Percentiles rank a stretch among this genome's conserved stretches.
Evolutionary conservation across 1,140 invertebrate species (phyloP).

Genomic region (Lanistes nyassanus): DNA sequence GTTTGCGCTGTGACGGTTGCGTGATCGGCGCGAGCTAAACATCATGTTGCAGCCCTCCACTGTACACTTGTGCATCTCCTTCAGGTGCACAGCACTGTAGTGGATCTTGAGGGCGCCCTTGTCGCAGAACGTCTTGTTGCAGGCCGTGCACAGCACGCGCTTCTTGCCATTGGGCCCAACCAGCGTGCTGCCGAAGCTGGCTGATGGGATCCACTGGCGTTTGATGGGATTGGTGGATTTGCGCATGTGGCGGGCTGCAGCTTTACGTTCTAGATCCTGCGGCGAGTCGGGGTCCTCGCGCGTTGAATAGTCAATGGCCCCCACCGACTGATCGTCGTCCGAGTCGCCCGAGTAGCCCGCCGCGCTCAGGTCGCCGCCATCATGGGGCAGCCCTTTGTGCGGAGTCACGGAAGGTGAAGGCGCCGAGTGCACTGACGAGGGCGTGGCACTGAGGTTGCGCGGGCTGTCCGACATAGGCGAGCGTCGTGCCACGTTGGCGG

Average conservation of each 20-base stretch:
- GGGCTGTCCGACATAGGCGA: slow-evolving; percentile 57
- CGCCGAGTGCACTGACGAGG: slow-evolving; percentile 48
- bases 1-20: slow-evolving; percentile 97
- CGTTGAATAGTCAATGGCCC: slow-evolving; percentile 36
- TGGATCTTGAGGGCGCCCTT: slow-evolving; percentile 98
- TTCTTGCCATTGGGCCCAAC: slow-evolving; percentile 73
- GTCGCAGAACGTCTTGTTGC: slow-evolving; percentile 99
- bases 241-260: slow-evolving; percentile 69
- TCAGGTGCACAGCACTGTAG: slow-evolving; percentile 97
- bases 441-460: slow-evolving; percentile 56
- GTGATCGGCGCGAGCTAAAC: slow-evolving; percentile 95
- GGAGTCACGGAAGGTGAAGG: slow-evolving; percentile 27
- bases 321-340: slow-evolving; percentile 28
- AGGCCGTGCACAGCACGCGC: slow-evolving; percentile 97
- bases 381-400: background rate
- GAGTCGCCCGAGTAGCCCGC: slow-evolving; percentile 12
- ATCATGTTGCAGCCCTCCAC: slow-evolving; percentile 99
- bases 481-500: background rate
- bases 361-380: slow-evolving; percentile 13
- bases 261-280: slow-evolving; percentile 30
- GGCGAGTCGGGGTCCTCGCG: slow-evolving; percentile 18
- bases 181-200: slow-evolving; percentile 60
- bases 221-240: slow-evolving; percentile 90
- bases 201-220: slow-evolving; percentile 86
- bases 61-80: slow-evolving; percentile 99